A percentile compares a stretch with the other conserved stretches of the same genome.
Conservation (phyloP, 2,113 vertebrate species). For the Cettia cetti region DNA sequence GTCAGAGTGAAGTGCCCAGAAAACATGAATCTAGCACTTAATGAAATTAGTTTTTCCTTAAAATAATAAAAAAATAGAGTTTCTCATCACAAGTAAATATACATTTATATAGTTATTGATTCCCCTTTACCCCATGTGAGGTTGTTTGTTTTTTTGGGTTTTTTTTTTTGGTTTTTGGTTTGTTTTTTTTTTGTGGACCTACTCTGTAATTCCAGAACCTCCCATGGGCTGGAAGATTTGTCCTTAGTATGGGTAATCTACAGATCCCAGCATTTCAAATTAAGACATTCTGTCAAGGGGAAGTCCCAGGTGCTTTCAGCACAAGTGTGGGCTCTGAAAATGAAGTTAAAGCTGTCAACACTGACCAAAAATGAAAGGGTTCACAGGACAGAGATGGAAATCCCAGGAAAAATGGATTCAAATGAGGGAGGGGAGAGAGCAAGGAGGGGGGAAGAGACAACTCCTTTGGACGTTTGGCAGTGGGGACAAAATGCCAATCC, state of each 20-base stretch:
- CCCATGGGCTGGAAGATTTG: background rate
- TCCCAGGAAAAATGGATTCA: background rate
- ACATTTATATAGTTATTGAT: background rate
- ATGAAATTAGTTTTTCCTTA: background rate
- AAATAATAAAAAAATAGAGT: background rate
- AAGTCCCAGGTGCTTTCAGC: background rate
- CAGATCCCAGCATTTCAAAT: background rate
- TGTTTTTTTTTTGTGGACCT: background rate
- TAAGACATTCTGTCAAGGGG: background rate
- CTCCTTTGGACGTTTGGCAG: background rate
- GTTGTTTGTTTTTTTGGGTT: no score
- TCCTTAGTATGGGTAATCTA: background rate
- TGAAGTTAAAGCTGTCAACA: background rate
- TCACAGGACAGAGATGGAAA: background rate
- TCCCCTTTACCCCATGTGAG: background rate
- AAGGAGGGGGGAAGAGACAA: background rate
- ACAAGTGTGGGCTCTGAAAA: background rate
- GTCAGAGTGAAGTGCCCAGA: background rate
- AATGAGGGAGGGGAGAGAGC: background rate
- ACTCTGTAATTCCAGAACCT: background rate
- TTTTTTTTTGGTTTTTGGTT: accelerated
- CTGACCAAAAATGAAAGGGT: background rate
- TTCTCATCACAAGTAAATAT: background rate
- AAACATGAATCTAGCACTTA: background rate
- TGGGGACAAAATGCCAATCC: background rate